Evolutionary conservation across 2,888 invertebrate species (phyloP), one percentile per base, ranked within the genome.

Genomic region (Eurytoma californica): DNA sequence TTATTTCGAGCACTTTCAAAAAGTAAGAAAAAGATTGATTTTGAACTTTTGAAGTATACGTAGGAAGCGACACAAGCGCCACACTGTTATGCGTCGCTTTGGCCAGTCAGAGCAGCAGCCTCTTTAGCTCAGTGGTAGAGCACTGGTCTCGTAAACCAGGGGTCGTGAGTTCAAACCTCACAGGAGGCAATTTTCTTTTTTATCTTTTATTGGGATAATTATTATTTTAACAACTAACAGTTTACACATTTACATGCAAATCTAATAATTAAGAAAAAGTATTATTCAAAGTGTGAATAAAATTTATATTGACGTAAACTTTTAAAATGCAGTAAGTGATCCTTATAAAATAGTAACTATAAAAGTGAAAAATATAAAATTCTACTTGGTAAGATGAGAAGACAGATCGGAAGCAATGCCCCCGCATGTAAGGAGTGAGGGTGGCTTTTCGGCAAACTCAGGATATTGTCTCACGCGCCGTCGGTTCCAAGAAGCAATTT

Each of bases 111-210:
- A 82, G 1, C 68, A 72, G 16, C 53, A 30, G 95, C 95, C 95
- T 95, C 94, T 94, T 94, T 95, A 95, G 95, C 95, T 95, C 95
- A 95, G 95, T 95, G 95, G 95, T 93, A 95, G 95, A 95, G 95
- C 95, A 95, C 95, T 95, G 95, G 95, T 95, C 95, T 95, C 95
- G 95, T 95, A 95, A 95, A 95, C 95, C 95, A 95, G 95, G 94
- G 95, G 95, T 95, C 95, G 95, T 95, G 95, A 95, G 95, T 95
- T 95, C 95, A 94, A 95, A 94, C 94, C 95, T 95, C 95, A 95
- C 94, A 95, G 95, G 95, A 94, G 95, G 95, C 95, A 95, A 53
- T 13, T 63, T 57, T 57, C 39, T 65, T 77, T 82, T 74, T 60
- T 69, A 57, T 70, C 53, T 18, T 66, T 53, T 67, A 16, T 65